Evolutionary conservation across 2,888 invertebrate species (phyloP).

Genomic region (Trachelus iudaicus): DNA sequence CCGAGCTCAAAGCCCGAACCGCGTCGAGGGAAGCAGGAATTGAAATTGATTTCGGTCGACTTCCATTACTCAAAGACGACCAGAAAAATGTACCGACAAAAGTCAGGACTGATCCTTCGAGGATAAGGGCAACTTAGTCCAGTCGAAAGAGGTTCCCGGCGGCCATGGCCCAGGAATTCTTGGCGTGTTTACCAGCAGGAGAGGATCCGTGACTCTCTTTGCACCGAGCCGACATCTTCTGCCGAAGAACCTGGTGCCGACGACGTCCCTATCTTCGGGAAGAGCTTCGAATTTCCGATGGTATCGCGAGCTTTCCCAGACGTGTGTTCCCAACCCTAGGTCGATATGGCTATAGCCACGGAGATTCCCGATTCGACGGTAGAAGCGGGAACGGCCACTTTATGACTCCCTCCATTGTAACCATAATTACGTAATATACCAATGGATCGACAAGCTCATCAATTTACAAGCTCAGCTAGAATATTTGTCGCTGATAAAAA

Average conservation of each 20-base stretch:
- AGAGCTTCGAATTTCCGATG: slow-evolving; percentile 17
- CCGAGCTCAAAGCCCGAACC: slow-evolving; percentile 16
- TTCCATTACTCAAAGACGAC: slow-evolving; percentile 56
- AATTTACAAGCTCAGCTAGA: no score
- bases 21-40: slow-evolving; percentile 43
- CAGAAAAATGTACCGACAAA: slow-evolving; percentile 53
- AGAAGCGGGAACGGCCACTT: not conserved
- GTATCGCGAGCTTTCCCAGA: slow-evolving; percentile 20
- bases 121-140: slow-evolving; percentile 43
- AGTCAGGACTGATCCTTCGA: slow-evolving; percentile 51
- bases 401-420: not conserved
- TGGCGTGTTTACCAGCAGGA: slow-evolving; percentile 52
- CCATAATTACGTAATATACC: not conserved
- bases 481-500: not conserved
- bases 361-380: not conserved
- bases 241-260: slow-evolving; percentile 19
- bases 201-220: slow-evolving; percentile 40
- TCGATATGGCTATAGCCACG: not conserved
- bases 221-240: slow-evolving; percentile 27
- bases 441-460: not conserved
- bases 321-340: not conserved
- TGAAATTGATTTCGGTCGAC: slow-evolving; percentile 57
- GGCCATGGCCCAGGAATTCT: slow-evolving; percentile 49
- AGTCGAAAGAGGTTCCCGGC: slow-evolving; percentile 36
- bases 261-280: slow-evolving; percentile 23